These are phyloP conservation scores for Carassius carassius DNA, from an alignment of 2,113 vertebrate species.

Conservation along the genomic window DNA sequence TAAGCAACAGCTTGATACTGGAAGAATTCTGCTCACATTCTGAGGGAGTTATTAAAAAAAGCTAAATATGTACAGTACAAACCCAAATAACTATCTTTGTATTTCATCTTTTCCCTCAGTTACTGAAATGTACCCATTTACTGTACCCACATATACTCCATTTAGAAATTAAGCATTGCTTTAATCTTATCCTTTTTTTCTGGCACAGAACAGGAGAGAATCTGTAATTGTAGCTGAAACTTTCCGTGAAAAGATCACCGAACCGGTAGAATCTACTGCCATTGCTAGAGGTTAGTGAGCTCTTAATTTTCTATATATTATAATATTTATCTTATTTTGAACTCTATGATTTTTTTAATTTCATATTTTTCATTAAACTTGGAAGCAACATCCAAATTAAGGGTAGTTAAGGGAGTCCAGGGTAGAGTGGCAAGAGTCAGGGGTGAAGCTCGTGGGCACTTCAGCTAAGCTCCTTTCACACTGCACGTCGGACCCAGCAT, in stretches of 20 bases:
- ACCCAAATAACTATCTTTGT: neutral
- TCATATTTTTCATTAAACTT: neutral
- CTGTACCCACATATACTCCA: neutral
- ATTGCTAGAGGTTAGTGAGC: neutral
- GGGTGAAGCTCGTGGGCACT: too few relatives aligned
- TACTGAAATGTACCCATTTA: neutral
- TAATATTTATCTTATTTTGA: neutral
- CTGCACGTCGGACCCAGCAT: too few relatives aligned
- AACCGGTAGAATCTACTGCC: neutral
- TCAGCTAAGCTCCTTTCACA: too few relatives aligned
- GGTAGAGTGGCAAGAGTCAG: too few relatives aligned
- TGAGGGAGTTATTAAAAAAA: neutral
- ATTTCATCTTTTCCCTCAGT: neutral
- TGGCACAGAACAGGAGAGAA: neutral
- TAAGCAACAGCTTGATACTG: too few relatives aligned
- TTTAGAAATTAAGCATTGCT: neutral
- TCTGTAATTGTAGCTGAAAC: neutral
- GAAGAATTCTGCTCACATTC: neutral
- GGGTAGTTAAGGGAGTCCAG: too few relatives aligned
- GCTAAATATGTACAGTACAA: too few relatives aligned
- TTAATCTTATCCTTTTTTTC: neutral
- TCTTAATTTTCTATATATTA: neutral
- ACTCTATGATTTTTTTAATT: neutral
- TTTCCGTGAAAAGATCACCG: neutral
- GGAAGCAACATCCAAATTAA: neutral